Conservation (phyloP, 2,797 vertebrate genomes). For the Malurus splendens region DNA sequence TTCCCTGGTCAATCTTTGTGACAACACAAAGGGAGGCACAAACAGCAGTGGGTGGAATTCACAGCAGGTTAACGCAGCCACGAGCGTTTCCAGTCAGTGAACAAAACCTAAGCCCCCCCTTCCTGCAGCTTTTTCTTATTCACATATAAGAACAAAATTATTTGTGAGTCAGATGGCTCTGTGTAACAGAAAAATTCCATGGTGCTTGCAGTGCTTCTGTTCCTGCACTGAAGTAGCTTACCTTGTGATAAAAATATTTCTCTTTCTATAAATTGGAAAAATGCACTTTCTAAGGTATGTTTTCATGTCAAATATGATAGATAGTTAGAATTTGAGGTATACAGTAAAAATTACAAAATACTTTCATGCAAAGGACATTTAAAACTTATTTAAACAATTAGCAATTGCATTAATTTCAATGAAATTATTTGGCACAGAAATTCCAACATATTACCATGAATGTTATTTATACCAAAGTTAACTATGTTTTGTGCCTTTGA, state of each 20-base stretch:
- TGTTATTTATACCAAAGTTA: not conserved
- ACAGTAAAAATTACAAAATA: not conserved
- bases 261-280: not conserved
- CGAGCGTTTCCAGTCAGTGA: not conserved
- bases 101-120: not conserved
- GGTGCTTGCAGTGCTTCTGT: not conserved
- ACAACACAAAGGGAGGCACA: not conserved
- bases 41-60: not conserved
- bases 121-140: not conserved
- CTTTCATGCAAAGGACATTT: not conserved
- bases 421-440: not conserved
- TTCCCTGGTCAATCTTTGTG: not conserved
- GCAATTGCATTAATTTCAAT: not conserved
- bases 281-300: not conserved
- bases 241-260: not conserved
- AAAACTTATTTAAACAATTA: too few species aligned
- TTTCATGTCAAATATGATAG: not conserved
- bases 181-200: not conserved
- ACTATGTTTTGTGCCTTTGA: not conserved
- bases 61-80: not conserved
- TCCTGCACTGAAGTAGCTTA: not conserved
- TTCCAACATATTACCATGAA: not conserved
- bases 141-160: rapidly evolving
- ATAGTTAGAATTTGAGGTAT: not conserved
- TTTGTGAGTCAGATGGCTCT: not conserved